Percentiles rank a stretch among this genome's conserved stretches.
Evolutionary conservation across 2,113 vertebrate genomes (phyloP).

Genomic region (Bagarius yarrelli): DNA sequence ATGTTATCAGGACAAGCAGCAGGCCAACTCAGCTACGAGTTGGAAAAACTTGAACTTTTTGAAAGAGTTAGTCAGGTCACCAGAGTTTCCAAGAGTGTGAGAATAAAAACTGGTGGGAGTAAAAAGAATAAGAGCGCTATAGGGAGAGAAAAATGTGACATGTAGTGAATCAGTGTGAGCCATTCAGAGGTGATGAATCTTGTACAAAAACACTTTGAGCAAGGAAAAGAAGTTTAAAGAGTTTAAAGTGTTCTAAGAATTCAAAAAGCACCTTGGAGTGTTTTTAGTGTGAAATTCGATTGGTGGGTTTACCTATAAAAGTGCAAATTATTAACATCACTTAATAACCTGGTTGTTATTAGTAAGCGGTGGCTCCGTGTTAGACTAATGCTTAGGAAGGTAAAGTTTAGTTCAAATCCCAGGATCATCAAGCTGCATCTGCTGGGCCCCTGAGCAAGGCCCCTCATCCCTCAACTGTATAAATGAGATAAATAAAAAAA

Average conservation of each 20-base stretch:
- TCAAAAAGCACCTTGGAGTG: not conserved
- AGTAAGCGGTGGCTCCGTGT: too few relatives aligned
- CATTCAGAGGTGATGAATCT: not conserved
- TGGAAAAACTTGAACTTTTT: not conserved
- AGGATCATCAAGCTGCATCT: too few relatives aligned
- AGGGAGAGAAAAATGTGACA: not conserved
- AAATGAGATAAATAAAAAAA: not conserved
- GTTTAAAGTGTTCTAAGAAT: not conserved
- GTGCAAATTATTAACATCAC: not conserved
- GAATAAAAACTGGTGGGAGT: not conserved
- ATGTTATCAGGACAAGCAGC: conserved; percentile 11
- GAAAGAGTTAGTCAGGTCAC: not conserved
- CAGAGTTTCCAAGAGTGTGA: not conserved
- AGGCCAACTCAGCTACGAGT: not conserved
- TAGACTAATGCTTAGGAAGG: too few relatives aligned
- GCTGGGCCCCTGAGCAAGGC: too few relatives aligned
- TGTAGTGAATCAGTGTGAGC: not conserved
- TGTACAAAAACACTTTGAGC: not conserved
- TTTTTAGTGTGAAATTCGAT: not conserved
- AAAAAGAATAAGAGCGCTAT: not conserved
- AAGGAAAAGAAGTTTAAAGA: not conserved
- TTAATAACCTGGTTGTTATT: not conserved
- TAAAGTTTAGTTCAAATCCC: too few relatives aligned
- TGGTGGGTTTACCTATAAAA: not conserved
- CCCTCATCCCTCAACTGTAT: not conserved